Percentiles rank a stretch among this genome's conserved stretches.
Evolutionary conservation across 2,888 invertebrate genomes (phyloP).

Genomic region (Mythimna pallens): DNA sequence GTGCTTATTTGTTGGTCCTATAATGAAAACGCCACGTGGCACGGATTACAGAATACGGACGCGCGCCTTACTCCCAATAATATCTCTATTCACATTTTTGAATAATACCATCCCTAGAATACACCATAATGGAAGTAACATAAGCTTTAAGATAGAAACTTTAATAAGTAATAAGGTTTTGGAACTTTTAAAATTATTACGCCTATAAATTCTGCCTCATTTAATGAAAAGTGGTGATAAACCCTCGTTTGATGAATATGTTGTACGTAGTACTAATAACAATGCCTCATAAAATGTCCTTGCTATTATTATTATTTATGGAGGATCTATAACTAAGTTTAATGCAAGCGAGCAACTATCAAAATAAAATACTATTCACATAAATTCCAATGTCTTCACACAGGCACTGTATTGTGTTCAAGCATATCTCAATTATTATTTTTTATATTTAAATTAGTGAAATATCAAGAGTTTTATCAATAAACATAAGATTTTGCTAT

Average conservation of each 20-base stretch:
- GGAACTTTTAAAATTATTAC: slow-evolving; percentile 79
- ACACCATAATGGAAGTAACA: slow-evolving; percentile 57
- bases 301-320: slow-evolving; percentile 5
- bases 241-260: slow-evolving; percentile 75
- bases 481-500: not conserved
- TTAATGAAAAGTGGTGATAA: slow-evolving; percentile 78
- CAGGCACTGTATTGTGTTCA: not conserved
- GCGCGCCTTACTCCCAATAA: slow-evolving; percentile 72
- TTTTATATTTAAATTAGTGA: no score
- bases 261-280: slow-evolving; percentile 66
- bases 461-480: not conserved
- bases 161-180: slow-evolving; percentile 83
- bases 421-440: slow-evolving; percentile 5
- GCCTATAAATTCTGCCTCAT: slow-evolving; percentile 79
- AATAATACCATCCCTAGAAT: slow-evolving; percentile 61
- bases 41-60: slow-evolving; percentile 79
- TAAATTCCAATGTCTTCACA: not conserved
- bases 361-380: slow-evolving; percentile 4
- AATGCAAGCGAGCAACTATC: not conserved
- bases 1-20: slow-evolving; percentile 84
- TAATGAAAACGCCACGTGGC: slow-evolving; percentile 88
- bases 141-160: slow-evolving; percentile 73
- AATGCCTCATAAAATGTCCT: slow-evolving; percentile 27
- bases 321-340: slow-evolving; percentile 19
- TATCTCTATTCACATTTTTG: slow-evolving; percentile 74